Evolutionary conservation across 2,888 invertebrate genomes (phyloP).

Genomic region (Cosmorhoe ocellata): DNA sequence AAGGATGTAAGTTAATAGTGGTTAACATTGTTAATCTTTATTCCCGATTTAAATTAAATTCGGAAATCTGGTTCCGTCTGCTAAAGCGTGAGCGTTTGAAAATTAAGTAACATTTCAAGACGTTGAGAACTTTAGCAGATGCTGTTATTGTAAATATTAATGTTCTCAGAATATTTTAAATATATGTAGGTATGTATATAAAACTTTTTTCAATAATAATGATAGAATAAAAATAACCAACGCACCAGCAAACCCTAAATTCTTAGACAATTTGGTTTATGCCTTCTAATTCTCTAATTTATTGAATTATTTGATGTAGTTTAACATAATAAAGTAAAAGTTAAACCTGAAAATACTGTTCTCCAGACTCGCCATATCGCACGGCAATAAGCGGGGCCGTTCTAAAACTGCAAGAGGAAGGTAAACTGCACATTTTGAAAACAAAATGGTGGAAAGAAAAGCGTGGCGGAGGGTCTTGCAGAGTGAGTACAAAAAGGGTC

Average conservation of each 20-base stretch:
- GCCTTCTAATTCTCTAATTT: no score
- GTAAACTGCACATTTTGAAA: constrained; percentile 95
- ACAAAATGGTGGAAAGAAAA: constrained; percentile 99
- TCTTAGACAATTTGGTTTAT: no score
- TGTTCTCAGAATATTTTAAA: not conserved
- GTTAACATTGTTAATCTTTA: not conserved
- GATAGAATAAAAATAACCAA: no score
- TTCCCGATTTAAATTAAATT: constrained; percentile 3
- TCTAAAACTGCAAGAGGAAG: constrained; percentile 97
- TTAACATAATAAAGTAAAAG: no score
- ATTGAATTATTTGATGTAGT: not conserved
- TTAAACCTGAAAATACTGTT: no score
- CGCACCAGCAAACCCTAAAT: no score
- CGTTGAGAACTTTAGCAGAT: not conserved
- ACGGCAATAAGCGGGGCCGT: constrained; percentile 97
- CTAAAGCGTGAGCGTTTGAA: not conserved
- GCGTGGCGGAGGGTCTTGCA: constrained; percentile 93
- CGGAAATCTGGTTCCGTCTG: constrained; percentile 1
- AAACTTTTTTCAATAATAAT: not conserved
- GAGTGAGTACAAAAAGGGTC: constrained; percentile 80
- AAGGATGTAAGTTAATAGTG: no score
- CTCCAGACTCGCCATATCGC: constrained; percentile 94
- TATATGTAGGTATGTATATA: no score
- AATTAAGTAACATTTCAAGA: not conserved
- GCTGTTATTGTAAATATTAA: not conserved